phyloP scores from a whole-genome alignment of 2,797 vertebrate genomes.

The Sebastes elongatus region DNA sequence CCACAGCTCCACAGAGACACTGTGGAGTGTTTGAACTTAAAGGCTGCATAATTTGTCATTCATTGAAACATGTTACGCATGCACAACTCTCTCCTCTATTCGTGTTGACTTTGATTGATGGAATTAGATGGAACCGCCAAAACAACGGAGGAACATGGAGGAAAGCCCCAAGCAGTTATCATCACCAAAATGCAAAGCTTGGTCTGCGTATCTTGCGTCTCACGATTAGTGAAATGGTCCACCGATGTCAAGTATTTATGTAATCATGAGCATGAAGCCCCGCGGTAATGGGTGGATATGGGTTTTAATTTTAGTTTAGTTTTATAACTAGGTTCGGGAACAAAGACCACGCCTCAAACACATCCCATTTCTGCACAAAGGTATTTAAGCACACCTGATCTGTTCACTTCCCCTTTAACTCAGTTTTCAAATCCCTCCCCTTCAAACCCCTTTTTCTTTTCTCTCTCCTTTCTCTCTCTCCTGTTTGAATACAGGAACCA shows the following conservation, averaged over 20 bases:
- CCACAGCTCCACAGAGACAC: background rate
- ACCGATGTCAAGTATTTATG: background rate
- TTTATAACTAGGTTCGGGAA: no score
- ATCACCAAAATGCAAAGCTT: background rate
- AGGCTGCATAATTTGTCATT: slow-evolving; percentile 1
- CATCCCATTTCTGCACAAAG: background rate
- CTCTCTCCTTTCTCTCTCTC: background rate
- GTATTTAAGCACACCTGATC: background rate
- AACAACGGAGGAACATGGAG: background rate
- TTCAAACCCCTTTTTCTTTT: background rate
- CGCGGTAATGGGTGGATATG: background rate
- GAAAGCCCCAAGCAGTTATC: background rate
- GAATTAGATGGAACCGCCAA: background rate
- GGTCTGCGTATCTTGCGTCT: background rate
- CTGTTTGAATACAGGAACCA: background rate
- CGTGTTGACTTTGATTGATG: background rate
- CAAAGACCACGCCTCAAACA: background rate
- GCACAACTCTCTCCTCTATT: background rate
- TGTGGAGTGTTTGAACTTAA: background rate
- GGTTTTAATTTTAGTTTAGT: background rate
- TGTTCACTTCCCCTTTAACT: background rate
- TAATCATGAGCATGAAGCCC: background rate
- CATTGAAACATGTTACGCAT: background rate
- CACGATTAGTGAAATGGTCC: background rate
- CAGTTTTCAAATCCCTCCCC: background rate